Evolutionary conservation across 2,797 vertebrate genomes (phyloP), one percentile per base, ranked within the genome.

Genomic region (Amblyopsis hoosieri): DNA sequence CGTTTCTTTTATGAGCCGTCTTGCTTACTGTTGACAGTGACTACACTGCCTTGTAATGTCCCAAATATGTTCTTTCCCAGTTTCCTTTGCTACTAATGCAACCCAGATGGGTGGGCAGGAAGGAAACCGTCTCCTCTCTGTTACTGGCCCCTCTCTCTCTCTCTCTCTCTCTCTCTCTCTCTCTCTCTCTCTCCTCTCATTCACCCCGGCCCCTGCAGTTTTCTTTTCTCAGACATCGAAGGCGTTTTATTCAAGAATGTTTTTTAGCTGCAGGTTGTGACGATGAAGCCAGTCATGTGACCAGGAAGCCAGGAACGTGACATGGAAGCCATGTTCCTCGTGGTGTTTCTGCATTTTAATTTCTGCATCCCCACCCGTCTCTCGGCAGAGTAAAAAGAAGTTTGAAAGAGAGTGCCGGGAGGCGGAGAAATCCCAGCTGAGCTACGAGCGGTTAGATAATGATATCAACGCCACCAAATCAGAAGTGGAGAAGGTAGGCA

Each of bases 331-430:
- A 37, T 6, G 33, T 37, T 37, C 33, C 33, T 37, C 33, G 6
- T 37, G 33, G 33, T 37, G 8, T 37, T 37, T 6, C 33, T 37
- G 33, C 45, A 23, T 19, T 59, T 4, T 31, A 4, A 1, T 19
- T 14, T 61, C 31, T 50, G 46, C 54, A 14, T 12, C 7, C 48
- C 48, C 13, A 33, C 45, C n/a, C 42, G 4, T 45, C 55, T 12
- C 31, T n/a, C 46, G 12, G 31, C 85, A 99, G 98, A 99, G 97
- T 87, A 99, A 99, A 88, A 99, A 92, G 93, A 99, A 99, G 90
- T 99, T 99, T 91, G 98, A 99, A 87, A 93, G 98, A 69, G 98
- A 99, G 80, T 99, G 97, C 81, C 93, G 74, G 88, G 98, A 99
- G 86, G 95, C 96, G 0, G 98, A 99, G 90, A 99, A 99, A 73